Conservation (phyloP, 2,797 vertebrate species). For the Chelonia mydas region DNA sequence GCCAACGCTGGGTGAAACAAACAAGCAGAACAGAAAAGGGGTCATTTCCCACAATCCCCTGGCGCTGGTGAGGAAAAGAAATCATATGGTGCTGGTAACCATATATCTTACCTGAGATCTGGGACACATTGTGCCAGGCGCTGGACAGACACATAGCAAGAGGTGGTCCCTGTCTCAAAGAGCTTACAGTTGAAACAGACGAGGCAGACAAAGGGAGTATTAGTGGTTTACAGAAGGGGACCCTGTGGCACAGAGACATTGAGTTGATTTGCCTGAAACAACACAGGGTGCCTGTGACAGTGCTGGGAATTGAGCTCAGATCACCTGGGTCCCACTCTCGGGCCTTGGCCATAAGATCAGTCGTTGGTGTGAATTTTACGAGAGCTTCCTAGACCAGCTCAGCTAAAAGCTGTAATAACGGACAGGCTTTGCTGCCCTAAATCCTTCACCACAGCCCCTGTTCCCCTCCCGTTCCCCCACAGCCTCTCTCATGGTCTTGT, state of each 20-base stretch:
- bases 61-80: neutral
- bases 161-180: neutral
- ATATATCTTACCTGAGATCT: neutral
- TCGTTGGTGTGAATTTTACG: neutral
- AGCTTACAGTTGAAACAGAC: neutral
- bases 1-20: neutral
- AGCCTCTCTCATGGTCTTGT: no score
- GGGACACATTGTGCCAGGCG: neutral
- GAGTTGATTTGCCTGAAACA: neutral
- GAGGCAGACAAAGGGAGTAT: neutral
- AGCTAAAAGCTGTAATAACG: neutral
- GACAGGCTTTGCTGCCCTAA: neutral
- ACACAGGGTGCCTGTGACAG: neutral
- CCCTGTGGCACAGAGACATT: accelerated
- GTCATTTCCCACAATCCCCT: neutral
- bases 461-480: neutral
- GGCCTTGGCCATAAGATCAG: neutral
- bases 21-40: neutral
- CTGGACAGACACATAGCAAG: no score
- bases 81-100: neutral
- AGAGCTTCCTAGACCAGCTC: neutral
- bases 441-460: neutral
- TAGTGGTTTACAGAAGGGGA: neutral
- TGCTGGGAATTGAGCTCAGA: neutral
- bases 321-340: neutral